Conservation (phyloP, 2,888 invertebrate species). For the Zeuzera pyrina region DNA sequence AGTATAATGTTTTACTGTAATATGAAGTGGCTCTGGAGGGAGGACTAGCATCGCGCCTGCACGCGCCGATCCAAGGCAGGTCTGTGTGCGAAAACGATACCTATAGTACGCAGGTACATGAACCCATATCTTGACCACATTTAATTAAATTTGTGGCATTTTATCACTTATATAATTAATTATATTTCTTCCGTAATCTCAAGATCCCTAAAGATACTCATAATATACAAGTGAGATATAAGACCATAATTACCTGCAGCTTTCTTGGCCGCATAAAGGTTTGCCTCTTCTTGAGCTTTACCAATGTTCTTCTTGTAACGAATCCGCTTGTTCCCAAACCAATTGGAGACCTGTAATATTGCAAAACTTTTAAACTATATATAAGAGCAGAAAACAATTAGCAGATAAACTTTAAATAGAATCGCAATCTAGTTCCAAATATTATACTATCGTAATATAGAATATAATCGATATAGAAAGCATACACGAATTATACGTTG, state of each 20-base stretch:
- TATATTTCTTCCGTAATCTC: too few species aligned
- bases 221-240: too few species aligned
- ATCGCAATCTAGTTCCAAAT: too few species aligned
- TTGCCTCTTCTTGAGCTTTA: conserved; percentile 99
- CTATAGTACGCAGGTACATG: conserved; percentile 22
- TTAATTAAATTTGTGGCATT: too few species aligned
- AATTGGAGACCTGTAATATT: conserved; percentile 90
- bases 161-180: too few species aligned
- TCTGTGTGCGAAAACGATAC: conserved; percentile 58
- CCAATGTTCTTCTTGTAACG: conserved; percentile 99
- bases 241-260: conserved; percentile 88
- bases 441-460: too few species aligned
- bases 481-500: too few species aligned
- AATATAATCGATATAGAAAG: too few species aligned
- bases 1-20: conserved; percentile 67
- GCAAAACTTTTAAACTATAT: conserved; percentile 1
- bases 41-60: conserved; percentile 56
- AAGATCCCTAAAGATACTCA: too few species aligned
- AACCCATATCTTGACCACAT: too few species aligned
- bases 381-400: conserved; percentile 7
- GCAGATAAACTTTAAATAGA: too few species aligned
- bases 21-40: conserved; percentile 51
- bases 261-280: conserved; percentile 98
- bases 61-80: conserved; percentile 62
- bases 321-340: conserved; percentile 99